Percentiles rank a stretch among this genome's conserved stretches.
Conservation (phyloP, 2,888 invertebrate species). For the Cyaniris semiargus region DNA sequence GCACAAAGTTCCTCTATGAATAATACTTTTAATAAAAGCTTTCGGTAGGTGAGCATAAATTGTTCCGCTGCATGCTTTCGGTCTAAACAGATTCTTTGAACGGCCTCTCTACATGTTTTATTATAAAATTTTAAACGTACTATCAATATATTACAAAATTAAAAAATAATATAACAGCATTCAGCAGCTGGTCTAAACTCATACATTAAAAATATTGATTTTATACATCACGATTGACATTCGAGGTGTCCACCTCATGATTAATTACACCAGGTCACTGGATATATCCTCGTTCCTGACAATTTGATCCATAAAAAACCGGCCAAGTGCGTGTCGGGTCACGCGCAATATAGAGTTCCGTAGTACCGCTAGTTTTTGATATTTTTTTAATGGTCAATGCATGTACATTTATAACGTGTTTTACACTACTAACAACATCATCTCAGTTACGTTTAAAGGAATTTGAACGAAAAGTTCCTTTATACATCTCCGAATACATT, state of each 20-base stretch:
- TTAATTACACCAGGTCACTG: background rate
- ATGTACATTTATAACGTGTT: too few relatives aligned
- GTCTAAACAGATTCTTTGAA: conserved; percentile 8
- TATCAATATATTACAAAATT: background rate
- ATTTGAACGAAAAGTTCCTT: too few relatives aligned
- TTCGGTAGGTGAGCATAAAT: background rate
- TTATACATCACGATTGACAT: background rate
- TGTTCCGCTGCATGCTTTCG: conserved; percentile 2
- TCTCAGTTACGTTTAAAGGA: too few relatives aligned
- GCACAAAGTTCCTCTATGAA: conserved; percentile 23
- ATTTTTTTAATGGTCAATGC: too few relatives aligned
- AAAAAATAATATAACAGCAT: too few relatives aligned
- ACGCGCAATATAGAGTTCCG: too few relatives aligned
- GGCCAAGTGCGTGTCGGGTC: too few relatives aligned
- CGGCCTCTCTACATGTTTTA: background rate
- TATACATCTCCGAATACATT: too few relatives aligned
- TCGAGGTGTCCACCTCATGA: background rate
- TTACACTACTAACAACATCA: too few relatives aligned
- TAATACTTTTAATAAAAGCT: conserved; percentile 28
- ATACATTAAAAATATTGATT: background rate
- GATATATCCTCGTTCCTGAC: background rate
- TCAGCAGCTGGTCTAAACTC: background rate
- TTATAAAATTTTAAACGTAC: background rate
- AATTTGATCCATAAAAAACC: background rate
- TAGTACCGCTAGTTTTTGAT: too few relatives aligned